Conservation (phyloP, 1,140 invertebrate genomes). For the Oryctes rhinoceros region DNA sequence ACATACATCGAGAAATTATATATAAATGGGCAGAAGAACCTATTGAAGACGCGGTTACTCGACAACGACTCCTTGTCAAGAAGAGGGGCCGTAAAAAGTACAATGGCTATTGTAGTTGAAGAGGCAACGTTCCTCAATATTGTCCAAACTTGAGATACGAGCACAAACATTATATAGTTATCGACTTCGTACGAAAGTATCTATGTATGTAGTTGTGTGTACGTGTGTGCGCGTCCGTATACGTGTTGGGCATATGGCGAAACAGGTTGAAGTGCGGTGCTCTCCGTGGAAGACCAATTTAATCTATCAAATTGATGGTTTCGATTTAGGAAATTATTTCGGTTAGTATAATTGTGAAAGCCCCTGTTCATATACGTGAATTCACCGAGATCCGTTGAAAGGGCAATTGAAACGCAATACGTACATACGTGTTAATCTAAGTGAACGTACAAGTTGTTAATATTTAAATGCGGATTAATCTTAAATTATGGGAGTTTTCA, state of each 20-base stretch:
- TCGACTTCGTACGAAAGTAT: neutral
- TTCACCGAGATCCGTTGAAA: no score
- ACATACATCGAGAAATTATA: neutral
- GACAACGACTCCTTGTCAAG: constrained; percentile 30
- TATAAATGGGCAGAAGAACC: constrained; percentile 10
- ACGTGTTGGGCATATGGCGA: neutral
- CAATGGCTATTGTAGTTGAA: constrained; percentile 44
- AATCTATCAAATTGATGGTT: constrained; percentile 27
- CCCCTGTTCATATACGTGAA: neutral
- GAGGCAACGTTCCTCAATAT: constrained; percentile 42
- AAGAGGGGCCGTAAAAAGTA: constrained; percentile 41
- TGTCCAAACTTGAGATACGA: constrained; percentile 41
- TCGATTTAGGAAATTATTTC: constrained; percentile 22
- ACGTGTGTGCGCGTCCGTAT: neutral
- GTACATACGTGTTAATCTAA: no score
- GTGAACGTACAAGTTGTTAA: no score
- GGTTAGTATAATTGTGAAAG: neutral
- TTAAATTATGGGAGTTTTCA: no score
- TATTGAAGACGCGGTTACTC: constrained; percentile 36
- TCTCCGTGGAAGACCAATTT: constrained; percentile 9
- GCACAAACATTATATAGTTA: constrained; percentile 42
- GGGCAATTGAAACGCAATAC: no score
- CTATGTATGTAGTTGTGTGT: neutral
- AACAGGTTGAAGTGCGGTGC: neutral
- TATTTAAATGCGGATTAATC: no score